A percentile compares a stretch with the other conserved stretches of the same genome.
Conservation (phyloP, 2,113 vertebrate genomes). For the Xyrauchen texanus region DNA sequence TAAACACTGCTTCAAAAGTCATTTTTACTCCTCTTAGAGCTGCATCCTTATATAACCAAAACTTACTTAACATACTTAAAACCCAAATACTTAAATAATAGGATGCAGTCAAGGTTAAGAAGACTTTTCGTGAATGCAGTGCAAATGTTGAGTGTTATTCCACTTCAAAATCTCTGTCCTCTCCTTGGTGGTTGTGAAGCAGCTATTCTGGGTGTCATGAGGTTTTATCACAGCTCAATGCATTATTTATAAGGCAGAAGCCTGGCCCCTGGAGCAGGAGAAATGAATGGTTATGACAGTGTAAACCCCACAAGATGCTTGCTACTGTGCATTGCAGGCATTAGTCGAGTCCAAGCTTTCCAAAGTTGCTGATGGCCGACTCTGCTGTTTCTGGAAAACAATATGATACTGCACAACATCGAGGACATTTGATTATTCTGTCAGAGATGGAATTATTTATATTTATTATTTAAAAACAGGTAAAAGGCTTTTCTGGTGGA, state of each 20-base stretch:
- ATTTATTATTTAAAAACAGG: conserved; percentile 1
- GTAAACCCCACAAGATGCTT: conserved; percentile 42
- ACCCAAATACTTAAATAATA: conserved; percentile 13
- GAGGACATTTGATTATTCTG: not conserved
- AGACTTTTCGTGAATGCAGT: not conserved
- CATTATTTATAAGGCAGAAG: conserved; percentile 52
- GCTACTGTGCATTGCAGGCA: conserved; percentile 27
- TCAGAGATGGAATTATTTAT: not conserved
- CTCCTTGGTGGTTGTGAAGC: conserved; percentile 20
- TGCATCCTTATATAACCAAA: not conserved
- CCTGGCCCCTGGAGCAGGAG: conserved; percentile 32
- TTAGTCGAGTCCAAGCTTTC: conserved; percentile 6
- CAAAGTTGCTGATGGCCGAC: conserved; percentile 11
- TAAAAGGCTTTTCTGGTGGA: not conserved
- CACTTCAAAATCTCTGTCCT: conserved; percentile 32
- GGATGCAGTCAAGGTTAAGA: not conserved
- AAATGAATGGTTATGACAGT: conserved; percentile 50
- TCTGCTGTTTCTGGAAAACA: not conserved
- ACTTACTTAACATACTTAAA: no score
- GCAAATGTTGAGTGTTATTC: not conserved
- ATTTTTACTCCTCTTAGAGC: not conserved
- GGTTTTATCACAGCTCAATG: conserved; percentile 49
- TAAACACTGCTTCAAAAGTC: not conserved
- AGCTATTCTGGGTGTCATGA: conserved; percentile 41
- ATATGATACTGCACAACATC: not conserved